phyloP scores from a whole-genome alignment of 2,797 vertebrate species.

The Corythornis leucogaster region DNA sequence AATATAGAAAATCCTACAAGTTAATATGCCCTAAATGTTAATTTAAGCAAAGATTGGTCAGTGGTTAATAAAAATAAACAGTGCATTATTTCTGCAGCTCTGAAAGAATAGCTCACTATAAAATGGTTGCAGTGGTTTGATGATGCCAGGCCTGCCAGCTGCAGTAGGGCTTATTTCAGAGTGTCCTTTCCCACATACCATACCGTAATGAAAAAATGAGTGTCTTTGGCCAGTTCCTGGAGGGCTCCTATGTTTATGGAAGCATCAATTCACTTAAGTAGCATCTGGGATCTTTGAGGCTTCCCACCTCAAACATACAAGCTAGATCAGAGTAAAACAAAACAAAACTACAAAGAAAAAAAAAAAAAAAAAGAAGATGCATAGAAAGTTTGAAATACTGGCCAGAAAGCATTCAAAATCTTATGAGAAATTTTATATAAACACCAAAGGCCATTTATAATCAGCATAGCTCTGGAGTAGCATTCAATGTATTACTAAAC shows the following conservation, averaged over 20 bases:
- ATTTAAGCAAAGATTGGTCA: slow-evolving; percentile 33
- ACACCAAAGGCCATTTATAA: background rate
- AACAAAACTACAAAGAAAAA: background rate
- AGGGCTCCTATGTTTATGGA: background rate
- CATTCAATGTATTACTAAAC: background rate
- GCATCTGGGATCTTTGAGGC: background rate
- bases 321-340: background rate
- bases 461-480: background rate
- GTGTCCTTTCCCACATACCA: background rate
- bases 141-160: background rate
- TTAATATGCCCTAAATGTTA: background rate
- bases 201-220: background rate
- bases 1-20: background rate
- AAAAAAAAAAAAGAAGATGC: background rate
- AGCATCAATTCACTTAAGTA: background rate
- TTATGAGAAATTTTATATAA: background rate
- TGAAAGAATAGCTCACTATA: background rate
- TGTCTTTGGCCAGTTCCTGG: background rate
- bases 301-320: background rate
- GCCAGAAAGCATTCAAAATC: slow-evolving; percentile 32
- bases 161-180: background rate
- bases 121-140: background rate
- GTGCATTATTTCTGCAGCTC: slow-evolving; percentile 20
- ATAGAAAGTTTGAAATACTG: background rate
- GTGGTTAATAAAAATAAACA: slow-evolving; percentile 22